Percentiles rank a stretch among this genome's conserved stretches.
Conservation (phyloP, 2,888 invertebrate genomes). For the Lasioglossum malachurum region DNA sequence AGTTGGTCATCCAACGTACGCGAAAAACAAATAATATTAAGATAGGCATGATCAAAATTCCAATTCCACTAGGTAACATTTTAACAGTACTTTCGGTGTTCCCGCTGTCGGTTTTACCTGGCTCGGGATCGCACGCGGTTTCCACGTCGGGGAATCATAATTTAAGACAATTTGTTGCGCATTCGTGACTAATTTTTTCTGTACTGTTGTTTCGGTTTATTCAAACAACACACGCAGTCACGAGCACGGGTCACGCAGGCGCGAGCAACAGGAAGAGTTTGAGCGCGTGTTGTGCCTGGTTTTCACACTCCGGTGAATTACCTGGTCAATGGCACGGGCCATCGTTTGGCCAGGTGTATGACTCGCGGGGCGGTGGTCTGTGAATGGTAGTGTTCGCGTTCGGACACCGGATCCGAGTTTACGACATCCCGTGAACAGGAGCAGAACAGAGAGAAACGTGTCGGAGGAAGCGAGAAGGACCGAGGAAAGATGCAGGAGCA, state of each 20-base stretch:
- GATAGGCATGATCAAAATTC: not conserved
- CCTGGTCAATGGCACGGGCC: slow-evolving; percentile 80
- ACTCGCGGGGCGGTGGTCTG: slow-evolving; percentile 36
- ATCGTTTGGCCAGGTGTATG: slow-evolving; percentile 59
- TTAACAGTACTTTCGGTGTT: not conserved
- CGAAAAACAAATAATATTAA: not conserved
- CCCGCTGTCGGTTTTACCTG: not conserved
- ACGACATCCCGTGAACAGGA: slow-evolving; percentile 1
- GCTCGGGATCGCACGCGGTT: not conserved
- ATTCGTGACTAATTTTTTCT: not conserved
- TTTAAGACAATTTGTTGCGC: not conserved
- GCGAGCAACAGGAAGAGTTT: slow-evolving; percentile 34
- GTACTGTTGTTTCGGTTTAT: not conserved
- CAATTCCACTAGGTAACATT: not conserved
- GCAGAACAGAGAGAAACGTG: not conserved
- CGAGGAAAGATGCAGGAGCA: not conserved
- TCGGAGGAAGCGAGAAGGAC: not conserved
- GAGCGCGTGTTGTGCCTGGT: slow-evolving; percentile 58
- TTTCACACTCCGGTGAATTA: slow-evolving; percentile 81
- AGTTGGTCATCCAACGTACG: not conserved
- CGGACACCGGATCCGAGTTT: slow-evolving; percentile 32
- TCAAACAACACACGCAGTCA: not conserved
- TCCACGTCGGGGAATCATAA: not conserved
- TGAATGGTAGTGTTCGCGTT: slow-evolving; percentile 38
- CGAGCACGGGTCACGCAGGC: not conserved